These are phyloP conservation scores for Bradypodion pumilum DNA, from an alignment of 2,797 vertebrate species.

Conservation along the genomic window DNA sequence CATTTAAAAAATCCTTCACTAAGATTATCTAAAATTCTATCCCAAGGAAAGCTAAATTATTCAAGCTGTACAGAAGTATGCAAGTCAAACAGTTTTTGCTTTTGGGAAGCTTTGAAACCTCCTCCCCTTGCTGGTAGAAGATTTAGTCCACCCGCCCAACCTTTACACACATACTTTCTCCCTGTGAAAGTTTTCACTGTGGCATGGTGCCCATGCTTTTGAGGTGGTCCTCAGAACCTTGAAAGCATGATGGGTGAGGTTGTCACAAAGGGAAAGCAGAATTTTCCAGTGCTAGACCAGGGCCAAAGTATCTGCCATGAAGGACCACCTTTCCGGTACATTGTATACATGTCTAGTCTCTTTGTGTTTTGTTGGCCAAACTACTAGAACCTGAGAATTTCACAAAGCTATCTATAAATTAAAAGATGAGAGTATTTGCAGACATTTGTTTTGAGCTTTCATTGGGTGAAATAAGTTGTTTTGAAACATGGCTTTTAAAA, in stretches of 20 bases:
- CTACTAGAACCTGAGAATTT: not conserved
- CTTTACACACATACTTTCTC: not conserved
- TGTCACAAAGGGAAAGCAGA: not conserved
- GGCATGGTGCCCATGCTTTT: not conserved
- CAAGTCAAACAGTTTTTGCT: not conserved
- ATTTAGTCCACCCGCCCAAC: not conserved
- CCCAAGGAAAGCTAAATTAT: not conserved
- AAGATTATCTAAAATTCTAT: not conserved
- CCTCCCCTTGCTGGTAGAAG: not conserved
- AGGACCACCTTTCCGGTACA: not conserved
- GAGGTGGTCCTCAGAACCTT: not conserved
- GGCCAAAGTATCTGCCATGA: not conserved
- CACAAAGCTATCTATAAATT: not conserved
- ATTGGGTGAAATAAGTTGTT: not conserved
- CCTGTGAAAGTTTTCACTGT: not conserved
- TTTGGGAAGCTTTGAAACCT: not conserved
- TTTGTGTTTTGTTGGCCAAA: not conserved
- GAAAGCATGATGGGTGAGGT: not conserved
- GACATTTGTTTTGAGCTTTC: not conserved
- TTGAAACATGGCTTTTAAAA: not conserved
- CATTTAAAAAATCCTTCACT: not conserved
- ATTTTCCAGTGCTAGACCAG: not conserved
- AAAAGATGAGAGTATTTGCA: not conserved
- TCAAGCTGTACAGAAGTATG: not conserved
- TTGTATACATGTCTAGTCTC: not conserved